Conservation (phyloP, 2,797 vertebrate genomes). For the Rhinichthys osculus region DNA sequence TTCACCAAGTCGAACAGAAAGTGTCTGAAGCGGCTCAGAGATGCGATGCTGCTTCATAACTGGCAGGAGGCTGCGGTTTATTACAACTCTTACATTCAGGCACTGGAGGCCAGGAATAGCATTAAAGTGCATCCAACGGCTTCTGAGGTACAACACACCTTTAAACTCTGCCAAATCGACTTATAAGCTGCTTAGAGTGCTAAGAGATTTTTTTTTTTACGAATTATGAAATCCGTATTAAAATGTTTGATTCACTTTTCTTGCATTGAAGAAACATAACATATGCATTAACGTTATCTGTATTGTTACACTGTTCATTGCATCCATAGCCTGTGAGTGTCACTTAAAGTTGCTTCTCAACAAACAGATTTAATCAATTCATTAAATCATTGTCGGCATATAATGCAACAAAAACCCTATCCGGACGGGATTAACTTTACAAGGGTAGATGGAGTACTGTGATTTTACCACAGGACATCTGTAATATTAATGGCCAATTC, state of each 20-base stretch:
- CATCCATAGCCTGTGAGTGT: background rate
- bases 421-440: no score
- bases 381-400: no score
- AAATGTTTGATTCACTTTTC: background rate
- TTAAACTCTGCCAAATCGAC: no score
- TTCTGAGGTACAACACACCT: conserved; percentile 75
- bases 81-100: conserved; percentile 81
- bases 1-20: conserved; percentile 76
- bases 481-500: no score
- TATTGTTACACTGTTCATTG: background rate
- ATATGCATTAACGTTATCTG: no score
- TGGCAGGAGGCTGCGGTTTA: conserved; percentile 87
- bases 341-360: background rate
- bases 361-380: background rate
- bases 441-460: no score
- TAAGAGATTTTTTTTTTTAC: no score
- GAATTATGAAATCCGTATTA: no score
- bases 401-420: no score
- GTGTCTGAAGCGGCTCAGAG: conserved; percentile 82
- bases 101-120: conserved; percentile 71
- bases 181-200: background rate
- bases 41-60: conserved; percentile 85
- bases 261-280: background rate
- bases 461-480: no score
- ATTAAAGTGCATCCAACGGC: conserved; percentile 11